A percentile compares a stretch with the other conserved stretches of the same genome.
phyloP scores from a whole-genome alignment of 2,888 invertebrate genomes.

The Siphonodentalium dalli region DNA sequence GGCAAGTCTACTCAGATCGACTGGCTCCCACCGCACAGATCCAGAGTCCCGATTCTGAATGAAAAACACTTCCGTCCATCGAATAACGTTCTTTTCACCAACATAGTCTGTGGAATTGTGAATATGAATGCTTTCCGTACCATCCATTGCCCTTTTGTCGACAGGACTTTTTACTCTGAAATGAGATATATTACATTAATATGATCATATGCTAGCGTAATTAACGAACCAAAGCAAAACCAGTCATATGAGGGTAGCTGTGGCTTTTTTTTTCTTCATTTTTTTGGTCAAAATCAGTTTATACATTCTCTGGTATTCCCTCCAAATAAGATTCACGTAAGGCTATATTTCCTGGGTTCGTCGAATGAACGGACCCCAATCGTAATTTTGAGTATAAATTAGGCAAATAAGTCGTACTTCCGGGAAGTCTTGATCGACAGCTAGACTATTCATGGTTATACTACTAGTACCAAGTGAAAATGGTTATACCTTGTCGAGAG shows the following conservation, averaged over 20 bases:
- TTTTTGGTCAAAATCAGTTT: too few relatives aligned
- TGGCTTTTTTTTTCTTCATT: too few relatives aligned
- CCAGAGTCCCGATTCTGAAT: constrained; percentile 69
- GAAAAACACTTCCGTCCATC: constrained; percentile 86
- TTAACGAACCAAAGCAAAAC: neutral
- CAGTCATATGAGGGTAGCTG: neutral
- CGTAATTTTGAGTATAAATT: too few relatives aligned
- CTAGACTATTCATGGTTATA: too few relatives aligned
- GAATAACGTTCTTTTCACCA: constrained; percentile 72
- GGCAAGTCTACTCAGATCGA: constrained; percentile 78
- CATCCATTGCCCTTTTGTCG: constrained; percentile 76
- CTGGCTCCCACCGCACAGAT: constrained; percentile 69
- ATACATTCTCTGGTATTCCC: too few relatives aligned
- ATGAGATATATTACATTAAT: neutral
- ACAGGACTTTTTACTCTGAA: constrained; percentile 78
- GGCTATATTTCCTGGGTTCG: too few relatives aligned
- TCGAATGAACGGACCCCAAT: too few relatives aligned
- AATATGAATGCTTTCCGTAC: constrained; percentile 80
- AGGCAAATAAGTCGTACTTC: too few relatives aligned
- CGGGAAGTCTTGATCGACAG: too few relatives aligned
- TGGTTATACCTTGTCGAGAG: too few relatives aligned
- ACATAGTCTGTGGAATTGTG: constrained; percentile 79
- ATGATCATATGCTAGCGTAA: neutral
- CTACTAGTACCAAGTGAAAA: too few relatives aligned
- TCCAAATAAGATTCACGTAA: too few relatives aligned